Evolutionary conservation across 37 sponge, comb jelly and placozoan genomes (phyloP).

Genomic region (Hormiphora californensis): DNA sequence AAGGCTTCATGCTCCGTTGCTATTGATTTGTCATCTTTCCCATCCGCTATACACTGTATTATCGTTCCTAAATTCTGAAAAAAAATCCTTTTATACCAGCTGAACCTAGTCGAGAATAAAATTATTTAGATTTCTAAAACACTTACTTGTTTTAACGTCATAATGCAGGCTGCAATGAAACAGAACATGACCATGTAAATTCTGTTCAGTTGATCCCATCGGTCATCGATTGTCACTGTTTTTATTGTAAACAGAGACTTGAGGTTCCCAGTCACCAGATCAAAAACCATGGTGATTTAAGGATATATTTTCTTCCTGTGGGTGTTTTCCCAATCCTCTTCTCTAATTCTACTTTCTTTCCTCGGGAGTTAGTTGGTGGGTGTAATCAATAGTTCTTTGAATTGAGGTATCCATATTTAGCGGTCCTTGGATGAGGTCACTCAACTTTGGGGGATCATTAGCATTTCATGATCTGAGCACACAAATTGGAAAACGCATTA

Average conservation of each 20-base stretch:
- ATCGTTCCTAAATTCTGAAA: constrained; percentile 50
- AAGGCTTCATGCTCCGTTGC: constrained; percentile 1
- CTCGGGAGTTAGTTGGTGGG: too few species aligned
- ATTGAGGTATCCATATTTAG: too few species aligned
- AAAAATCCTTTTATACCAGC: neutral
- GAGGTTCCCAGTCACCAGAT: constrained; percentile 18
- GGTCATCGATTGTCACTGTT: constrained; percentile 24
- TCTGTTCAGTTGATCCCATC: constrained; percentile 43
- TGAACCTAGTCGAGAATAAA: neutral
- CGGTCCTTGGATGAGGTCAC: too few species aligned
- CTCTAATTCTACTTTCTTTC: too few species aligned
- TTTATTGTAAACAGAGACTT: neutral
- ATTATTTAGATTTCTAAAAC: neutral
- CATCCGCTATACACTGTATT: constrained; percentile 44
- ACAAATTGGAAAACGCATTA: too few species aligned
- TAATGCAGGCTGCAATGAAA: neutral
- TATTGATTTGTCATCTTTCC: neutral
- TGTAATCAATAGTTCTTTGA: too few species aligned
- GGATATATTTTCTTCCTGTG: too few species aligned
- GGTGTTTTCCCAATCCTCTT: too few species aligned
- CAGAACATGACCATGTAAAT: constrained; percentile 46
- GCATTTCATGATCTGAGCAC: too few species aligned
- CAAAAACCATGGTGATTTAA: neutral
- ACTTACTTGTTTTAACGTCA: constrained; percentile 40
- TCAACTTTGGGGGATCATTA: too few species aligned